These are phyloP conservation scores for Manacus vitellinus DNA, from an alignment of 2,113 vertebrate genomes.

Conservation along the genomic window DNA sequence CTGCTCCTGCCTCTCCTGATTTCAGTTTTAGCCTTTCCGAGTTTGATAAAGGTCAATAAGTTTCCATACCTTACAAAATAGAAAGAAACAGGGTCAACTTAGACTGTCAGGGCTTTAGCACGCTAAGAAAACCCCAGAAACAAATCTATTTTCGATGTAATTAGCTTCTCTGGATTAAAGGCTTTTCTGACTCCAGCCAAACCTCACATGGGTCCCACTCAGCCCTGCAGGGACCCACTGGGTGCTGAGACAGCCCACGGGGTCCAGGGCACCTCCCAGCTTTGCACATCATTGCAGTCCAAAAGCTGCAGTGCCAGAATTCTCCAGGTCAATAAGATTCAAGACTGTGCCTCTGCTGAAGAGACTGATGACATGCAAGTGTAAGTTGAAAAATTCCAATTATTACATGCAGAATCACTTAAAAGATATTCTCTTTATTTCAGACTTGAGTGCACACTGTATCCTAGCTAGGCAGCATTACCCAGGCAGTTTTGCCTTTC, in stretches of 20 bases:
- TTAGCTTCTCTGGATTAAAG: neutral
- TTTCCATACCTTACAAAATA: neutral
- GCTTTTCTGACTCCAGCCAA: neutral
- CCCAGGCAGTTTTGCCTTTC: neutral
- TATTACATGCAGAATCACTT: neutral
- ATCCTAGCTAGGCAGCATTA: neutral
- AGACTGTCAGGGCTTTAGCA: neutral
- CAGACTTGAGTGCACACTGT: neutral
- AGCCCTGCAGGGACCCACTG: neutral
- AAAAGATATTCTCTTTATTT: neutral
- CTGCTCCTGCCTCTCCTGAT: neutral
- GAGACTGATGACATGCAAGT: neutral
- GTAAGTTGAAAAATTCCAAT: neutral
- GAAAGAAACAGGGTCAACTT: neutral
- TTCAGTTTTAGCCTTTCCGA: neutral
- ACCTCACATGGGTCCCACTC: neutral
- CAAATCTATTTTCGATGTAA: neutral
- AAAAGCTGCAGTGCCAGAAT: neutral
- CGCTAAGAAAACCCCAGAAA: fast-evolving
- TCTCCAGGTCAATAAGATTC: neutral
- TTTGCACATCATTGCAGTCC: neutral
- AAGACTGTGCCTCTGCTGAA: neutral
- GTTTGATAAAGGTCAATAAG: neutral
- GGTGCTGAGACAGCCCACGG: neutral
- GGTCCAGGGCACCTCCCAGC: neutral